Conservation (phyloP, 2,888 invertebrate species). For the Hydriomena furcata region DNA sequence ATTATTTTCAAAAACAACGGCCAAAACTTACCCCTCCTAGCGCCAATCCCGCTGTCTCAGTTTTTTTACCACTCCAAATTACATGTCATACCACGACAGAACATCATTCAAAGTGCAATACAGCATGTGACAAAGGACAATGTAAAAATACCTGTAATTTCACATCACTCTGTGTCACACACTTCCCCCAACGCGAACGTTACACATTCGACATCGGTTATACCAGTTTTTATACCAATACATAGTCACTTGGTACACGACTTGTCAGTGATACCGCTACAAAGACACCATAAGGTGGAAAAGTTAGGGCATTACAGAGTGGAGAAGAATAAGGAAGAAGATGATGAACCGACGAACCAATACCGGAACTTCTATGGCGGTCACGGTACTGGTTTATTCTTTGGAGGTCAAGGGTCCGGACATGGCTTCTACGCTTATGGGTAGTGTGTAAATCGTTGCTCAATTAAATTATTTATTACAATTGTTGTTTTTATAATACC, state of each 20-base stretch:
- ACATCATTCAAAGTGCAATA: slow-evolving; percentile 50
- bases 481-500: no score
- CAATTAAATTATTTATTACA: slow-evolving; percentile 32
- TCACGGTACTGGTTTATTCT: slow-evolving; percentile 65
- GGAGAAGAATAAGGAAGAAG: slow-evolving; percentile 49
- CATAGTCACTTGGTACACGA: slow-evolving; percentile 61
- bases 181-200: slow-evolving; percentile 43
- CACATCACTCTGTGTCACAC: slow-evolving; percentile 55
- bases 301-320: slow-evolving; percentile 47
- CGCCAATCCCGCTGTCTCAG: slow-evolving; percentile 51
- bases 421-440: slow-evolving; percentile 73
- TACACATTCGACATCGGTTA: slow-evolving; percentile 46
- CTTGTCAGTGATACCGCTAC: slow-evolving; percentile 67
- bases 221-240: slow-evolving; percentile 54
- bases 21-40: slow-evolving; percentile 31
- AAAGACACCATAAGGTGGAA: slow-evolving; percentile 45
- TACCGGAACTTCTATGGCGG: slow-evolving; percentile 69
- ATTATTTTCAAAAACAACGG: slow-evolving; percentile 22
- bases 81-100: slow-evolving; percentile 63
- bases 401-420: slow-evolving; percentile 71
- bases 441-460: slow-evolving; percentile 23
- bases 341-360: slow-evolving; percentile 52
- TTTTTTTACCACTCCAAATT: slow-evolving; percentile 52
- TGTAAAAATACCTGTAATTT: slow-evolving; percentile 47
- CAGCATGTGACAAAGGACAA: slow-evolving; percentile 50